Base-by-base conservation (phyloP, 2,113 vertebrate species). In the Phrynocephalus versicolor region DNA sequence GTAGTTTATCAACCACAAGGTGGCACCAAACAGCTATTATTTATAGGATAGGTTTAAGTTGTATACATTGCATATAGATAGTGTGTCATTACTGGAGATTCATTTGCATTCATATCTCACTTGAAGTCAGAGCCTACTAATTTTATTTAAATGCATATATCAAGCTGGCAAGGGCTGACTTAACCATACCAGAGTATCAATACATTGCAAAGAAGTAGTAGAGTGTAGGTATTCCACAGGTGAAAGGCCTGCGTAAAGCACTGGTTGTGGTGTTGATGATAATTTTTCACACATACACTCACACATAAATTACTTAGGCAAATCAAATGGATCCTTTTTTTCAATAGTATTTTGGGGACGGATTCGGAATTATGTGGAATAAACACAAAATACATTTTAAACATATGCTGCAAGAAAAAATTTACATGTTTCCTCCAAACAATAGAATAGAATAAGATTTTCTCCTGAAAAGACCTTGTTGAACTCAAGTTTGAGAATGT, bases 21-120 rank as follows among this genome's bases (percentile, higher is more conserved):
- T 94, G 95, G 95, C 92, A 90, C 90, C 94, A 95, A 93, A 94
- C 86, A 92, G 91, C 94, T 78, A 88, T 72, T 87, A 89, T 91
- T 90, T 45, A 73, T 89, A 57, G n/a, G 75, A 69, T 13, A 60
- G 64, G 16, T 58, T 86, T 60, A 82, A 41, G 13, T 69, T 27
- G 27, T 41, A 18, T 51, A 74, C 3, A 27, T 82, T 73, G 30
- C 15, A 62, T 84, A 79, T 79, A 62, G 27, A 35, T 51, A 83
- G 23, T 25, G 13, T 37, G 51, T 10, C 74, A 81, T 69, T 55
- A 35, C 75, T 27, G 70, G 60, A 65, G 15, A 13, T 75, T 77
- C 62, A 71, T 81, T 77, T 85, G 58, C 37, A 85, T 85, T 88
- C 80, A 23, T 21, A 87, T 78, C 82, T 85, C 60, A 85, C 57